phyloP scores from a whole-genome alignment of 2,888 invertebrate genomes.

The Tipula lateralis region DNA sequence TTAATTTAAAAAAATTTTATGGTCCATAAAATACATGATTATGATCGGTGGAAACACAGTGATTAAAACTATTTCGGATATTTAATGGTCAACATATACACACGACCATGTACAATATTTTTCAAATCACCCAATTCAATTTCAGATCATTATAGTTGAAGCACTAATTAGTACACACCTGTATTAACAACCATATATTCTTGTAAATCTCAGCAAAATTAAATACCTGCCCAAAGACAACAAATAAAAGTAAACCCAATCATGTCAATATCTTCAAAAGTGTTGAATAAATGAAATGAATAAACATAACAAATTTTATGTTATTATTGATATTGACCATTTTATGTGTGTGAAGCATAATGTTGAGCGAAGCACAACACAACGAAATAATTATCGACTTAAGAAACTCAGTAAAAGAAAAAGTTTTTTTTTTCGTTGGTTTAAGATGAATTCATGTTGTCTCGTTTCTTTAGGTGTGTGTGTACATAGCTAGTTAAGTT shows the following conservation, averaged over 20 bases:
- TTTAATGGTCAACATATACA: too few species aligned
- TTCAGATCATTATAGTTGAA: too few species aligned
- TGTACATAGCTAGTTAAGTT: neutral
- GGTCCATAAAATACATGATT: neutral
- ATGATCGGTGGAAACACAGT: too few species aligned
- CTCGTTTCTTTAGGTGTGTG: neutral
- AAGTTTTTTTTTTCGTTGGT: neutral
- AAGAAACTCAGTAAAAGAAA: neutral
- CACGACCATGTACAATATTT: too few species aligned
- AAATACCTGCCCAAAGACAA: neutral
- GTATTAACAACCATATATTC: neutral
- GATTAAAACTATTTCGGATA: too few species aligned
- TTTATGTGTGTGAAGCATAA: neutral
- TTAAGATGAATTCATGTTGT: slow-evolving; percentile 1
- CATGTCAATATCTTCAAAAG: neutral
- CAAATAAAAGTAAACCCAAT: neutral
- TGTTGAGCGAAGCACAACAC: neutral
- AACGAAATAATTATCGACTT: neutral
- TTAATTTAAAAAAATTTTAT: neutral
- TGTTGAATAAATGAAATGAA: neutral
- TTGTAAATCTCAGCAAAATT: neutral
- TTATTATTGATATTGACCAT: neutral
- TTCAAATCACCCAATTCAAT: too few species aligned
- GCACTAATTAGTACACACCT: too few species aligned
- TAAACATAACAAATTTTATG: neutral